Base-by-base conservation (phyloP, 2,113 vertebrate species). In the Hemibagrus wyckioides region DNA sequence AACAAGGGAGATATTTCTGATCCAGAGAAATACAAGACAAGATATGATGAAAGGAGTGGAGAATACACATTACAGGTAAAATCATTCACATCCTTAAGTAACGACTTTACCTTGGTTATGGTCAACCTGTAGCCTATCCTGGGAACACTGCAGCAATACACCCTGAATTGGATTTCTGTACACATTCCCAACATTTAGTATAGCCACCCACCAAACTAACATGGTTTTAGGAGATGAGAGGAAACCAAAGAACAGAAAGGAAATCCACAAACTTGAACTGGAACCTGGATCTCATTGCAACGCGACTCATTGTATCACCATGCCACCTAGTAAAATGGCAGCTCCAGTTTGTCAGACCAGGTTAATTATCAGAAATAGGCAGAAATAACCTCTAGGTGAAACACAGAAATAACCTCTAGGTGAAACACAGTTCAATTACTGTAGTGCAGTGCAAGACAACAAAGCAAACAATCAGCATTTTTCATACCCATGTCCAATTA, bases 31-130 rank as follows among this genome's bases (percentile, higher is more conserved):
- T 97, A 96, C 41, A 92, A 92, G 80, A 93, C 76, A 11, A 95
- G 88, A 89, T 95, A 94, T 28, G 90, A 93, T 52, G 85, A 90
- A 0, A 91, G 67, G 75, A 75, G 92, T 80, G 92, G 89, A 82
- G 97, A 97, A 89, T 93, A 96, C 21, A 50, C 95, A 86, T 92
- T 99, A 13, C 95, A 98, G 96, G 97, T 95, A 82, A 80, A 39
- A 61, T 89, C 11, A 63, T 52, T 81, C 19, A 57, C 39, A 30
- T 6, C 52, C 6, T 30, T 52, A 15, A 79, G n/a, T n/a, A n/a
- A 52, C 6, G 23, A 21, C 75, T 50, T 50, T 77, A 21, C 15
- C 5, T 14, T 39, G 33, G 36, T 75, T 39, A 44, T 75, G 41
- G 71, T 28, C 21, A 28, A 25, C 21, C 10, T 52, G 7, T 1